These are phyloP conservation scores for Caracal caracal DNA, from an alignment of 2,113 vertebrate species.

Conservation along the genomic window DNA sequence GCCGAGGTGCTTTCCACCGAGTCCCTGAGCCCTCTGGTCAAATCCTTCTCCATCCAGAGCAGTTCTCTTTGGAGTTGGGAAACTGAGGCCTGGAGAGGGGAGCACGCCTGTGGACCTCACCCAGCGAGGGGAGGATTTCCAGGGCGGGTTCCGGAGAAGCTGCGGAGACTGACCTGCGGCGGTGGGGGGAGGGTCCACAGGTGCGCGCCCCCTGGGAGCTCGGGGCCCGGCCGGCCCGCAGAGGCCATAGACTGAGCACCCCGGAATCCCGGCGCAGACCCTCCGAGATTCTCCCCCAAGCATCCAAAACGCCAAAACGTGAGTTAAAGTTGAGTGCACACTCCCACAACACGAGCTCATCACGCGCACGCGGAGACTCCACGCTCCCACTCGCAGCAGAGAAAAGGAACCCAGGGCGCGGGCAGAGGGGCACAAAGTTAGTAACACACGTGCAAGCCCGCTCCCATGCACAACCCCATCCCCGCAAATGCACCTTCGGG, in stretches of 20 bases:
- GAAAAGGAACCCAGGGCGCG: not conserved
- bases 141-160: not conserved
- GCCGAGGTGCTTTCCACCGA: not conserved
- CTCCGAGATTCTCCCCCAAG: not conserved
- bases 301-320: not conserved
- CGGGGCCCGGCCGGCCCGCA: accelerated
- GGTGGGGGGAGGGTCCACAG: not conserved
- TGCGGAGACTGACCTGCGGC: accelerated
- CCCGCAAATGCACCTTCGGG: not conserved
- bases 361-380: not conserved
- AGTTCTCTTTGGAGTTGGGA: not conserved
- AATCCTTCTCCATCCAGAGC: too few species aligned
- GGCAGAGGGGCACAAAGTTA: not conserved
- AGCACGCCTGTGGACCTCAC: not conserved
- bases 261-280: not conserved
- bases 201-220: not conserved
- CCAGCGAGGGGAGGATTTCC: not conserved
- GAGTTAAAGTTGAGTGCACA: not conserved
- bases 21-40: too few species aligned
- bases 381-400: not conserved
- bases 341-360: not conserved
- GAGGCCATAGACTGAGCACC: too few species aligned
- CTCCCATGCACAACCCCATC: not conserved
- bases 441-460: not conserved
- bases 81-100: not conserved